Base-by-base conservation (phyloP, 1,140 invertebrate species). In the Neoseiulus cucumeris region DNA sequence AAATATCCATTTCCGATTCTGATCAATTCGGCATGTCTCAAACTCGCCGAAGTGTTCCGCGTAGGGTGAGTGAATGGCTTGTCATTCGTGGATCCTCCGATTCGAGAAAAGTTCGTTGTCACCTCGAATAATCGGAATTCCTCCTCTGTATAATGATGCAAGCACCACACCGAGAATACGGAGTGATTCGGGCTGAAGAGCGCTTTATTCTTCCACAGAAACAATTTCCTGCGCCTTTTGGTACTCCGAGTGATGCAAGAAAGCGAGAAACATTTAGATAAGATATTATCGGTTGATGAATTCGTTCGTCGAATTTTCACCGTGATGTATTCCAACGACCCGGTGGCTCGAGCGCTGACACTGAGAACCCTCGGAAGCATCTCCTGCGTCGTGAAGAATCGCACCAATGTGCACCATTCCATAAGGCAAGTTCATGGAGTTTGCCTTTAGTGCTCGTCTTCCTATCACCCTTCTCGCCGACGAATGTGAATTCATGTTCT, bases 1-100 rank as follows among this genome's bases (percentile, higher is more conserved):
- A 94, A 93, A 77, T 95, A 95, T 76, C 91, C 92, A 1, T 98
- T 97, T 76, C 92, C 93, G 1, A 96, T 97, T 73, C 76, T 98
- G 1, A 96, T 98, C 25, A 98, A 96, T 76, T 93, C 93, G 0
- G 93, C 91, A 17, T 84, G 94, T 67, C 76, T 97, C 17, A 96
- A 96, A 80, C 75, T 97, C 44, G 87, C 91, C 0, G 92, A 96
- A 80, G 87, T 95, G 7, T 96, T 95, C 78, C 83, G 91, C 45
- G 83, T 84, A 72, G 91, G 91, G 76, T 87, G 81, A 73, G 75
- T 71, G 44, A 28, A 1, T 33, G 28, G 5, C 28, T 59, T 17
- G 45, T 17, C 28, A 1, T 22, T 42, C n/a, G n/a, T 44, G 14
- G n/a, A 18, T 64, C 12, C 51, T 12, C 12, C 0, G 17, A 20